Percentiles rank a stretch among this genome's conserved stretches.
phyloP scores from a whole-genome alignment of 2,888 invertebrate species.

The Gastracanthus pulcherrimus region DNA sequence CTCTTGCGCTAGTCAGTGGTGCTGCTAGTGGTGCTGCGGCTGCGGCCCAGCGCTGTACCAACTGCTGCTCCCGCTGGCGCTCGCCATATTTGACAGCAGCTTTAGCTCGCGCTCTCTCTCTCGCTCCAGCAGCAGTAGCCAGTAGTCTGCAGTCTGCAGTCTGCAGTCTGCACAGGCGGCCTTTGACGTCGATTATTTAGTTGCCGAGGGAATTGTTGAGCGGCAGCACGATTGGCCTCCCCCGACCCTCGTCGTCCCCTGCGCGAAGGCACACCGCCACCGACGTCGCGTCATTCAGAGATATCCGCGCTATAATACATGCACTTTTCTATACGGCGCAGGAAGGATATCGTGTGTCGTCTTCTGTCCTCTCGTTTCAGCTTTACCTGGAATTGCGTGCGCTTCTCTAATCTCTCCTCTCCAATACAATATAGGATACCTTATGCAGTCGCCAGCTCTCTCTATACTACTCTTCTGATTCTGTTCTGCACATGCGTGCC shows the following conservation, averaged over 20 bases:
- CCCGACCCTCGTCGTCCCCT: background rate
- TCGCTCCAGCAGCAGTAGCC: no score
- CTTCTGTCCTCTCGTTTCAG: background rate
- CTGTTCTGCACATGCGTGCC: background rate
- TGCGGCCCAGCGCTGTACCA: conserved; percentile 66
- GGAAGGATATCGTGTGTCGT: background rate
- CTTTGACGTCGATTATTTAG: conserved; percentile 81
- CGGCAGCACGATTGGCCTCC: conserved; percentile 66
- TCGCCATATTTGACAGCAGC: conserved; percentile 79
- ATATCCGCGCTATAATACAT: background rate
- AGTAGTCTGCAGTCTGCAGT: background rate
- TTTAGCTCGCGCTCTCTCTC: conserved; percentile 1
- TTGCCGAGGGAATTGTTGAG: conserved; percentile 70
- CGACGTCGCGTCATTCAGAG: no score
- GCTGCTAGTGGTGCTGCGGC: conserved; percentile 26
- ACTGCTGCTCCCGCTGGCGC: conserved; percentile 70
- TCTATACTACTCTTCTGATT: background rate
- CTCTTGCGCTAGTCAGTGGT: conserved; percentile 45
- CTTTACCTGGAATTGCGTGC: no score
- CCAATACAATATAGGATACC: no score
- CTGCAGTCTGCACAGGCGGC: conserved; percentile 7
- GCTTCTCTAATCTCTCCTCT: no score
- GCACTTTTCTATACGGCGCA: background rate
- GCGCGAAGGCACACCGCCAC: background rate
- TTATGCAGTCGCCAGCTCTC: background rate